Evolutionary conservation across 2,888 invertebrate genomes (phyloP).

Genomic region (Dynastes hyllus): DNA sequence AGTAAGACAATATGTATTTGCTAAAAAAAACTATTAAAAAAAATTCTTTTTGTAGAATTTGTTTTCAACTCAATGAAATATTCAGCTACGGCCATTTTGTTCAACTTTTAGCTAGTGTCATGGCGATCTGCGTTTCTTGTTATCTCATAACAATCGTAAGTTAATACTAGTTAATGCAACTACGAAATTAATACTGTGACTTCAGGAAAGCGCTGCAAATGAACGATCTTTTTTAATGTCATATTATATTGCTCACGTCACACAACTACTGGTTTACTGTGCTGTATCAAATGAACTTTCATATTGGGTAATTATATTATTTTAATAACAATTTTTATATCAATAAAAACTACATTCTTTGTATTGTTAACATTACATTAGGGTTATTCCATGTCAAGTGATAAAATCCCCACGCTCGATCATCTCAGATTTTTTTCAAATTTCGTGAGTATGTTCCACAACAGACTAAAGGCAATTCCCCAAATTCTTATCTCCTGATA

Average conservation of each 20-base stretch:
- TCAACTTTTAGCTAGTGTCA: constrained; percentile 55
- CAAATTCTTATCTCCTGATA: too few species aligned
- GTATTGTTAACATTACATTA: background rate
- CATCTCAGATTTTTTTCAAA: too few species aligned
- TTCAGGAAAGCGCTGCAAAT: constrained; percentile 30
- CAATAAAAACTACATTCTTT: background rate
- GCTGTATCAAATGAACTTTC: constrained; percentile 56
- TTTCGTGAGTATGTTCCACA: too few species aligned
- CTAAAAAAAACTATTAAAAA: background rate
- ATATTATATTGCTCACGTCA: constrained; percentile 56
- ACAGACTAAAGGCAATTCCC: too few species aligned
- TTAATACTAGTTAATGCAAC: background rate
- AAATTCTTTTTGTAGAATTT: constrained; percentile 48
- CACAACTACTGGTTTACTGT: constrained; percentile 55
- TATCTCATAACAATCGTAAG: constrained; percentile 53
- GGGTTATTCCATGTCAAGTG: too few species aligned
- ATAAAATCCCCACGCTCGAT: too few species aligned
- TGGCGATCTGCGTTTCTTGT: constrained; percentile 56
- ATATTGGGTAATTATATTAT: constrained; percentile 52
- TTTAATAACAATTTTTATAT: constrained; percentile 1
- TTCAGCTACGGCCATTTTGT: constrained; percentile 54
- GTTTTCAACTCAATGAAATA: constrained; percentile 52
- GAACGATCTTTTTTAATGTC: constrained; percentile 48
- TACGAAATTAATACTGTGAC: background rate
- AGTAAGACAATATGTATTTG: constrained; percentile 33